Conservation (phyloP, 2,888 invertebrate species). For the Stenurella melanura region DNA sequence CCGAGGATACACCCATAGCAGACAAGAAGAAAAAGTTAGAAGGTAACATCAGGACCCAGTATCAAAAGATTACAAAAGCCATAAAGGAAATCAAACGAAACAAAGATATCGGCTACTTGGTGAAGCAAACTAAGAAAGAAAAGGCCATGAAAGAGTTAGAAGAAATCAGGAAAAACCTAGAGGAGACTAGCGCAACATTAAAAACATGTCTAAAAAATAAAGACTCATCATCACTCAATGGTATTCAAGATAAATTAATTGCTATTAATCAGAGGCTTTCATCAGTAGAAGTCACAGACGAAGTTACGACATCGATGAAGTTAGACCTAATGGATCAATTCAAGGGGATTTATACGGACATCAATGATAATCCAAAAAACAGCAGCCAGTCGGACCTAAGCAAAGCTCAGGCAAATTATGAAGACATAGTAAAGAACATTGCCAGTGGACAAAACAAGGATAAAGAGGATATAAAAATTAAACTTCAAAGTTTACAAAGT, state of each 20-base stretch:
- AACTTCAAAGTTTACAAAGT: slow-evolving; percentile 49
- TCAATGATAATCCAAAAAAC: slow-evolving; percentile 46
- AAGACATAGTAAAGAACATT: slow-evolving; percentile 53
- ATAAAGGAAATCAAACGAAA: slow-evolving; percentile 55
- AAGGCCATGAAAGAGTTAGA: slow-evolving; percentile 52
- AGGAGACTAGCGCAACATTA: slow-evolving; percentile 50
- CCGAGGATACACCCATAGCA: slow-evolving; percentile 48
- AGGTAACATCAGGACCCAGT: slow-evolving; percentile 45
- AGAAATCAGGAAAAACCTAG: slow-evolving; percentile 55
- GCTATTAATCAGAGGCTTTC: slow-evolving; percentile 48
- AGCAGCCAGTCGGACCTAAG: slow-evolving; percentile 49
- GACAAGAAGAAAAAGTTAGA: slow-evolving; percentile 55
- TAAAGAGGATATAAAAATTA: slow-evolving; percentile 46
- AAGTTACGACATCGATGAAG: slow-evolving; percentile 48
- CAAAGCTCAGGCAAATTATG: slow-evolving; percentile 51
- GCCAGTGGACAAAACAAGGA: slow-evolving; percentile 48
- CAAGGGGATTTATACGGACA: slow-evolving; percentile 46
- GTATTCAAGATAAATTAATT: slow-evolving; percentile 49
- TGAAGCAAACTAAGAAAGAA: slow-evolving; percentile 49
- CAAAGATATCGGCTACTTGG: slow-evolving; percentile 50
- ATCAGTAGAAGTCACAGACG: slow-evolving; percentile 52
- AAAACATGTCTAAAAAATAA: slow-evolving; percentile 26
- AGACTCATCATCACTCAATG: slow-evolving; percentile 32
- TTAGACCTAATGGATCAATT: slow-evolving; percentile 51
- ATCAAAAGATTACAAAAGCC: slow-evolving; percentile 54